Base-by-base conservation (phyloP, 64 coral and sea anemone species). In the Stylophora pistillata region DNA sequence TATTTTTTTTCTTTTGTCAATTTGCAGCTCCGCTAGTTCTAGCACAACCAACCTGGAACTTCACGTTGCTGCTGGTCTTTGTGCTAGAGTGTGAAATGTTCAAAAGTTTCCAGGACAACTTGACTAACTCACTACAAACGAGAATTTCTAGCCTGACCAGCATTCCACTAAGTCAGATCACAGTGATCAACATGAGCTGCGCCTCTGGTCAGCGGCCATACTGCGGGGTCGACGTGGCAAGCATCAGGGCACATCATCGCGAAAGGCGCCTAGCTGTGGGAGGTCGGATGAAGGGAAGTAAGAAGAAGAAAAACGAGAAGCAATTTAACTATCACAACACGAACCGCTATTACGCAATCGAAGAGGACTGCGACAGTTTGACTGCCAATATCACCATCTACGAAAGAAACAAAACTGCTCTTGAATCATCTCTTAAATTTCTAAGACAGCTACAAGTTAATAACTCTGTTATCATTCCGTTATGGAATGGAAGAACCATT, bases 221-320 rank as follows among this genome's bases (percentile, higher is more conserved):
- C 82, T 96, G 94, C 76, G 94, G 94, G n/a, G 81, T 95, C 10
- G 62, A 92, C 30, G 54, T 89, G 27, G 34, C 78, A 0, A 64
- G 5, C 25, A 53, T 89, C 74, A 82, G 56, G 16, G 74, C 71
- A 17, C 81, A 77, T 57, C 74, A 47, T 13, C 92, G 92, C 33
- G 87, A 72, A 18, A 78, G 54, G 66, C 87, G 92, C 79, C 58
- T 74, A 0, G 88, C 82, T 9, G 92, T 88, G 5, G 73, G 92
- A 17, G 79, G 91, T 0, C 72, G 91, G 55, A 73, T 56, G 18
- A 74, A 31, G 1, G 86, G 92, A 20, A 56, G 71, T 10, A 75
- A 62, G 7, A 62, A 81, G 18, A 81, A 92, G 59, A 80, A 62
- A 18, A 28, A 72, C 10, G 74, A 93, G 53, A n/a, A 32, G 21